phyloP scores from a whole-genome alignment of 2,888 invertebrate species.

The Chirona hameri region DNA sequence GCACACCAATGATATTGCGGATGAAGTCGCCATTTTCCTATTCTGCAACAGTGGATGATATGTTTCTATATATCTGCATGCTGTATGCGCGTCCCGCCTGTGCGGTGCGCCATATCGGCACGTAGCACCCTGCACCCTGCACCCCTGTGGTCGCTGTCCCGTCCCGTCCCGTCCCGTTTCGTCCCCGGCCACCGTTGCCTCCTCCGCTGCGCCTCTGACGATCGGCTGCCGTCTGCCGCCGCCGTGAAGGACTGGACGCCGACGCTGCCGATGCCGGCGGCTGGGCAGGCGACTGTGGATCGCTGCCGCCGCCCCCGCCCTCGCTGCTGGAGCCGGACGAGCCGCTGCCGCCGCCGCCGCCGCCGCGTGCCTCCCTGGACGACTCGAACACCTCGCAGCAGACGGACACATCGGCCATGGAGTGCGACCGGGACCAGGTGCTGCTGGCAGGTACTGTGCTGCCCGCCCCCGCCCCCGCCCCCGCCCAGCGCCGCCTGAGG shows the following conservation, averaged over 20 bases:
- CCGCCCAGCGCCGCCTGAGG: neutral
- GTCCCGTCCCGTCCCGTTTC: neutral
- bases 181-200: too few relatives aligned
- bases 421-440: conserved; percentile 26
- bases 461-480: neutral
- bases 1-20: too few relatives aligned
- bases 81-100: neutral
- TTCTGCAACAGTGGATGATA: too few relatives aligned
- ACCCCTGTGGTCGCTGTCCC: neutral
- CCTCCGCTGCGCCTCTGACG: too few relatives aligned
- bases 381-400: conserved; percentile 23
- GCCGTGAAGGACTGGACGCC: neutral
- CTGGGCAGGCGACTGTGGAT: conserved; percentile 1
- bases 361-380: conserved; percentile 3
- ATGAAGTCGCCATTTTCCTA: too few relatives aligned
- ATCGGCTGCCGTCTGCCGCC: neutral
- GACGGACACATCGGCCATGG: conserved; percentile 27
- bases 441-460: neutral
- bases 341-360: conserved; percentile 27
- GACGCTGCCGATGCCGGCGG: neutral
- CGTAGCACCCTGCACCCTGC: neutral
- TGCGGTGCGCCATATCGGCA: too few relatives aligned
- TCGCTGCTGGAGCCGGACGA: neutral
- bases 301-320: conserved; percentile 23
- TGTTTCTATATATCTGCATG: neutral